Conservation (phyloP, 2,113 vertebrate species). For the Stomatorhinus ivindoensis region DNA sequence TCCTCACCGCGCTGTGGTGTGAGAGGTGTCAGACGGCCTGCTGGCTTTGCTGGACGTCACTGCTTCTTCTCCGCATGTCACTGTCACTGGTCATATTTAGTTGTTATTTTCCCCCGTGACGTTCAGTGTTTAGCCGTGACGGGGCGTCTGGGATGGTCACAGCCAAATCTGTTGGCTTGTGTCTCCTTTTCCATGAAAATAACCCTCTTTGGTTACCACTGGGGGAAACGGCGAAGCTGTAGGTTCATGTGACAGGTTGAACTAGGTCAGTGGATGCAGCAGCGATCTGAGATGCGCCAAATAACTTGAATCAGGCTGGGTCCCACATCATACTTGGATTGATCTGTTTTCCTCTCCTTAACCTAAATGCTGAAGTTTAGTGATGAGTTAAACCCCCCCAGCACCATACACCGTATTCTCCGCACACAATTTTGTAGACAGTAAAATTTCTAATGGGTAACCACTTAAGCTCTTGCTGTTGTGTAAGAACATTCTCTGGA, state of each 20-base stretch:
- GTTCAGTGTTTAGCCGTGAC: background rate
- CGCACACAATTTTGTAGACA: background rate
- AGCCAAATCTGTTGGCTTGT: background rate
- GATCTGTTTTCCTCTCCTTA: background rate
- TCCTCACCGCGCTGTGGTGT: background rate
- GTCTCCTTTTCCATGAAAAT: background rate
- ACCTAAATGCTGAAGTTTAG: background rate
- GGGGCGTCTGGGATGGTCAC: background rate
- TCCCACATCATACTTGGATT: background rate
- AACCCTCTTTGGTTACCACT: background rate
- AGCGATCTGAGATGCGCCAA: background rate
- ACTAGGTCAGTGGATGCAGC: background rate
- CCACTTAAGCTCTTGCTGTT: background rate
- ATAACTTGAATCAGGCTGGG: background rate
- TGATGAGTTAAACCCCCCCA: background rate
- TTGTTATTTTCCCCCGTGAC: background rate
- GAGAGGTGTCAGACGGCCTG: background rate
- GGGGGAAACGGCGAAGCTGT: background rate
- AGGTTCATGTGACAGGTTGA: too few relatives aligned
- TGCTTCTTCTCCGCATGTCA: background rate
- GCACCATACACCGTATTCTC: background rate
- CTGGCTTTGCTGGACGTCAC: background rate
- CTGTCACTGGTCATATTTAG: background rate
- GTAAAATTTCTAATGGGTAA: background rate
- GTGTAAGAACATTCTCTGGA: background rate